Evolutionary conservation across 2,797 vertebrate species (phyloP).

Genomic region (Danio tinwini): DNA sequence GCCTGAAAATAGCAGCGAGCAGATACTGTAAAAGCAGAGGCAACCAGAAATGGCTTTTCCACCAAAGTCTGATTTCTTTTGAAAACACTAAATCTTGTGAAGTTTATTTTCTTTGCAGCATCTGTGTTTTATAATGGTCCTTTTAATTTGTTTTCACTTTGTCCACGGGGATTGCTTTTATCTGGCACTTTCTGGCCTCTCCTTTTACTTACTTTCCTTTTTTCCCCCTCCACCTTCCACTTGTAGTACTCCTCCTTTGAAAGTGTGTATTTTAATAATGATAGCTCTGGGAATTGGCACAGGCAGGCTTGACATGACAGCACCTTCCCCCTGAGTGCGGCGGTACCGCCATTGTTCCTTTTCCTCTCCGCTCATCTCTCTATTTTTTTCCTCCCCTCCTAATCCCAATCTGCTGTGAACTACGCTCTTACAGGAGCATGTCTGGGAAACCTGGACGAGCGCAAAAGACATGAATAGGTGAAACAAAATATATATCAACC

Average conservation of each 20-base stretch:
- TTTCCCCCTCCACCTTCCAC: slow-evolving; percentile 48
- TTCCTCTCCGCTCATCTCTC: slow-evolving; percentile 69
- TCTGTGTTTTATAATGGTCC: slow-evolving; percentile 97
- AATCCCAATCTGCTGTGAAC: slow-evolving; percentile 75
- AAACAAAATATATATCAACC: slow-evolving; percentile 59
- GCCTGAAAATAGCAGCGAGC: slow-evolving; percentile 75
- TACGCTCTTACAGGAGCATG: slow-evolving; percentile 63
- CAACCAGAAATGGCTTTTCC: slow-evolving; percentile 85
- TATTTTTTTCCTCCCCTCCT: slow-evolving; percentile 70
- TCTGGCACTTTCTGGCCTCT: slow-evolving; percentile 81
- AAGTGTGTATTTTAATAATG: slow-evolving; percentile 88
- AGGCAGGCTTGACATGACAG: slow-evolving; percentile 70
- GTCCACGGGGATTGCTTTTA: slow-evolving; percentile 91
- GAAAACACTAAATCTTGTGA: slow-evolving; percentile 89
- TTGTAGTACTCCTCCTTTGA: slow-evolving; percentile 72
- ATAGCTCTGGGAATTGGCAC: slow-evolving; percentile 80
- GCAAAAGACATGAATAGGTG: slow-evolving; percentile 58
- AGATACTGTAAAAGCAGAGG: slow-evolving; percentile 58
- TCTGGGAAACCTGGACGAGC: slow-evolving; percentile 73
- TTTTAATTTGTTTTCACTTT: slow-evolving; percentile 97
- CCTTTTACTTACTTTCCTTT: slow-evolving; percentile 58
- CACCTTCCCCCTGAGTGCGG: slow-evolving; percentile 65
- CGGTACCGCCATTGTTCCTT: slow-evolving; percentile 77
- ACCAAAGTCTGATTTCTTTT: slow-evolving; percentile 86
- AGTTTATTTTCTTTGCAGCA: slow-evolving; percentile 97